phyloP scores from a whole-genome alignment of 1,140 invertebrate species.

The Hormaphis cornu region DNA sequence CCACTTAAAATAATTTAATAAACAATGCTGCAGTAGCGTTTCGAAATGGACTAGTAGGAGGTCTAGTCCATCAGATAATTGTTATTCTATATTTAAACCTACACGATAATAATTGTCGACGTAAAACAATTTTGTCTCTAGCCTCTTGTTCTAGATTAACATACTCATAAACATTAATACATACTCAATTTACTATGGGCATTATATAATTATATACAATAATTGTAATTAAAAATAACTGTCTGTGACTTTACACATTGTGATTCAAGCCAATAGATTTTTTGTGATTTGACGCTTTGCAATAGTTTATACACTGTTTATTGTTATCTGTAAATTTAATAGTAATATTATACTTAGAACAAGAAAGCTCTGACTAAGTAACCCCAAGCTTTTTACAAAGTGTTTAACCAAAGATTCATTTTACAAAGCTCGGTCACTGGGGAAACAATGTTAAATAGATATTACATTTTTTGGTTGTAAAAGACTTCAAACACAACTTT shows the following conservation, averaged over 20 bases:
- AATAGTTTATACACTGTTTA: conserved; percentile 15
- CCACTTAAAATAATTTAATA: conserved; percentile 21
- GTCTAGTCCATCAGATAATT: conserved; percentile 29
- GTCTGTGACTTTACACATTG: conserved; percentile 23
- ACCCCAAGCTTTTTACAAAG: conserved; percentile 16
- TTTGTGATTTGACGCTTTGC: neutral
- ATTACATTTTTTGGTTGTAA: conserved; percentile 11
- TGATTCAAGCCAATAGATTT: conserved; percentile 21
- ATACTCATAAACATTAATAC: neutral
- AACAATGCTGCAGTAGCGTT: conserved; percentile 25
- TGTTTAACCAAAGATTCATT: conserved; percentile 26
- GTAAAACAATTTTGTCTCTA: conserved; percentile 13
- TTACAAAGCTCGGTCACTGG: conserved; percentile 8
- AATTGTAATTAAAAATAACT: conserved; percentile 27
- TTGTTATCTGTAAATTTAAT: conserved; percentile 17
- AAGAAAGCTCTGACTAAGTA: conserved; percentile 17
- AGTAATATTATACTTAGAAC: conserved; percentile 14
- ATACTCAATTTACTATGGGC: conserved; percentile 24
- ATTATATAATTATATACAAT: conserved; percentile 25
- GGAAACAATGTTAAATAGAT: conserved; percentile 3
- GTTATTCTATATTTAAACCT: conserved; percentile 9
- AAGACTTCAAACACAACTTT: conserved; percentile 11
- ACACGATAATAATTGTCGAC: neutral
- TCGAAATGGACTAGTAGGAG: conserved; percentile 30
- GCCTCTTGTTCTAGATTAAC: conserved; percentile 24